phyloP scores from a whole-genome alignment of 2,797 vertebrate genomes.

The Sebastes matsubarae region DNA sequence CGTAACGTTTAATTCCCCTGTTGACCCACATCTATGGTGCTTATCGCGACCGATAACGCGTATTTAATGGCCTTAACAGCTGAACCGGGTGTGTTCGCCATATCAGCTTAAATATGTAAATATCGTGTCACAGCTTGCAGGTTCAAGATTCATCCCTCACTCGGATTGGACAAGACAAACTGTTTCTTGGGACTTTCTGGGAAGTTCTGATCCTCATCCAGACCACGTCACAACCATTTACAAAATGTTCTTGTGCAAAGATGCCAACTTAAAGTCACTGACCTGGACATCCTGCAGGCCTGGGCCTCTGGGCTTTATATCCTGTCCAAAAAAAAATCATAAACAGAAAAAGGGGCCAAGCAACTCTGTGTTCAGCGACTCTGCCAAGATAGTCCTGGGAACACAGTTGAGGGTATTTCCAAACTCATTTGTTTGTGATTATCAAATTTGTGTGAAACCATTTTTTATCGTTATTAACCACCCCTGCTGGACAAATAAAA shows the following conservation, averaged over 20 bases:
- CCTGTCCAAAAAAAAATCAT: neutral
- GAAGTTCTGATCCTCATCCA: neutral
- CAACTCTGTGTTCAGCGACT: neutral
- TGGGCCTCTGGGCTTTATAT: neutral
- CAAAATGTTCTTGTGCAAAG: neutral
- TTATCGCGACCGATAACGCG: too few species aligned
- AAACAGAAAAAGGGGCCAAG: neutral
- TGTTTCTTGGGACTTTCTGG: neutral
- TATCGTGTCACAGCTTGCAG: neutral
- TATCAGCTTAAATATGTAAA: neutral
- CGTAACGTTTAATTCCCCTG: neutral
- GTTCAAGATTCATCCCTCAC: neutral
- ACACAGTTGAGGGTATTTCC: constrained; percentile 16
- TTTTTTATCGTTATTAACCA: neutral
- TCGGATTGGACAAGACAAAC: neutral
- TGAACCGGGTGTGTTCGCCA: neutral
- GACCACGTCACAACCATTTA: neutral
- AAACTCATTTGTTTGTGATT: neutral
- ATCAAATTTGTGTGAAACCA: neutral
- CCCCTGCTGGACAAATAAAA: neutral
- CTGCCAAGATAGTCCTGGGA: neutral
- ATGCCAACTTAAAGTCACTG: neutral
- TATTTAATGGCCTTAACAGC: too few species aligned
- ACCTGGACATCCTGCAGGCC: constrained; percentile 7
- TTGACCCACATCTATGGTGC: too few species aligned